These are phyloP conservation scores for Phataginus tricuspis DNA, from an alignment of 2,797 vertebrate genomes.

Conservation along the genomic window DNA sequence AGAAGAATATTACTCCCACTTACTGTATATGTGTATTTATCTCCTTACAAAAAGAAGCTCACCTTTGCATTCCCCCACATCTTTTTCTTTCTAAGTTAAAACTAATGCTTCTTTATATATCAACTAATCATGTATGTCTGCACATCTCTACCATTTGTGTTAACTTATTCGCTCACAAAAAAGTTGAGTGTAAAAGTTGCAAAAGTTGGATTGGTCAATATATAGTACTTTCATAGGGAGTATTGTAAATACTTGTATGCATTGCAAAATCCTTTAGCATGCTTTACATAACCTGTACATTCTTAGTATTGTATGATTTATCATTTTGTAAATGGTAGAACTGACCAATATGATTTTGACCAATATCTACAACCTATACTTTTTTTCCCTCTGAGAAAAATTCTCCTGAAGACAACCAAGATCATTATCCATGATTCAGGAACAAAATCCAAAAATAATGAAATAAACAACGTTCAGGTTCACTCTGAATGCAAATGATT, in stretches of 20 bases:
- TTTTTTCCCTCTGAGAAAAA: not conserved
- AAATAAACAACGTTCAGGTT: not conserved
- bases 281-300: not conserved
- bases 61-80: not conserved
- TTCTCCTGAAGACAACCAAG: not conserved
- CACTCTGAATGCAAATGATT: conserved; percentile 37
- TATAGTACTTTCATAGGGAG: not conserved
- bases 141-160: not conserved
- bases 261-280: not conserved
- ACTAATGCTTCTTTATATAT: not conserved
- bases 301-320: not conserved
- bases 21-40: not conserved
- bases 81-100: not conserved
- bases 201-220: not conserved
- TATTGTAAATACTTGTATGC: not conserved
- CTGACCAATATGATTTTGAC: not conserved
- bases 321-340: not conserved
- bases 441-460: not conserved
- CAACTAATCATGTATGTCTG: not conserved
- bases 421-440: not conserved
- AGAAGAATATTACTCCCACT: not conserved
- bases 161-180: not conserved
- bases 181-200: not conserved
- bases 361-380: not conserved
- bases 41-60: not conserved